A percentile compares a stretch with the other conserved stretches of the same genome.
Evolutionary conservation across 1,140 invertebrate species (phyloP).

Genomic region (Zaprionus tsacasi): DNA sequence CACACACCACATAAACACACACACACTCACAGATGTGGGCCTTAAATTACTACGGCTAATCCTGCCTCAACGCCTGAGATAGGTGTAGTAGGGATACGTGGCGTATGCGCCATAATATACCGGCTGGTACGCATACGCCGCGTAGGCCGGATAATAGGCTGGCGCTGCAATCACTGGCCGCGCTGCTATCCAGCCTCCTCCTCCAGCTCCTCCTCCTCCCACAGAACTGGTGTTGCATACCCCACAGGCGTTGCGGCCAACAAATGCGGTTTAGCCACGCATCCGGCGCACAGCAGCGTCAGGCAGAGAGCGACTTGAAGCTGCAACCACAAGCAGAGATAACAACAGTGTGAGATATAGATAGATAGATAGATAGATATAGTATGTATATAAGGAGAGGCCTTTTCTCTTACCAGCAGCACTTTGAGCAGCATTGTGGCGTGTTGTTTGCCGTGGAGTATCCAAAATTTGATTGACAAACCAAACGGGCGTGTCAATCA

Average conservation of each 20-base stretch:
- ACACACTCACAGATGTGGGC: background rate
- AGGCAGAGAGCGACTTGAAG: conserved; percentile 52
- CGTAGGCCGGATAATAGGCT: conserved; percentile 71
- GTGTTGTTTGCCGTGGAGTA: conserved; percentile 35
- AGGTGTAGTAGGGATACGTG: conserved; percentile 72
- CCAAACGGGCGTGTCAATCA: conserved; percentile 61
- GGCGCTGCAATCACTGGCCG: conserved; percentile 22
- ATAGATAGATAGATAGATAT: background rate
- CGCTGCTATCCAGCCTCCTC: conserved; percentile 45
- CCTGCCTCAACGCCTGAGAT: conserved; percentile 63
- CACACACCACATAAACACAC: background rate
- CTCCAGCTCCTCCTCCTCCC: background rate
- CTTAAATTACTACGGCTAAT: conserved; percentile 1
- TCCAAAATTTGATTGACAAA: conserved; percentile 70
- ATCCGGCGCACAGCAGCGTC: conserved; percentile 19
- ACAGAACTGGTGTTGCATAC: conserved; percentile 52
- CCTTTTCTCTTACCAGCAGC: conserved; percentile 57
- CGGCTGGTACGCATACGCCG: conserved; percentile 70
- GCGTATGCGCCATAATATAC: conserved; percentile 71
- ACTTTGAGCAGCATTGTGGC: conserved; percentile 64
- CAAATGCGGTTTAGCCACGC: conserved; percentile 64
- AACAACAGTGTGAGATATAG: background rate
- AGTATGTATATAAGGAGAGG: background rate
- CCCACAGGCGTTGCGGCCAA: conserved; percentile 60
- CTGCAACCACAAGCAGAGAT: conserved; percentile 39